Evolutionary conservation across 2,113 vertebrate species (phyloP).

Genomic region (Pholis gunnellus): DNA sequence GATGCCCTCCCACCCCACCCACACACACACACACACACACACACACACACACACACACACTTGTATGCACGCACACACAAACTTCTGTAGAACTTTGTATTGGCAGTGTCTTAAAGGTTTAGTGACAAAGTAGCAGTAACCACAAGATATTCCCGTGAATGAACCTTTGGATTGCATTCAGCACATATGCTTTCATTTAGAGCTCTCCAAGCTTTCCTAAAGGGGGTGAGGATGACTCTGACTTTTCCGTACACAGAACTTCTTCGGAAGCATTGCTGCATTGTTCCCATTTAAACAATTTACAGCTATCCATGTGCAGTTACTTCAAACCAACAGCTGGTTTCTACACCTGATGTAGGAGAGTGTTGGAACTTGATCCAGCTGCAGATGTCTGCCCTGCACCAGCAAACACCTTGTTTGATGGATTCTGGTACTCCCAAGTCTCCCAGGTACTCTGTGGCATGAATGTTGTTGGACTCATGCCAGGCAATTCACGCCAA

Average conservation of each 20-base stretch:
- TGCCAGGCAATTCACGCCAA: not conserved
- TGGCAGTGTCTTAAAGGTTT: conserved; percentile 72
- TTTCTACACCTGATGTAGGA: conserved; percentile 28
- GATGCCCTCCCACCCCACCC: conserved; percentile 47
- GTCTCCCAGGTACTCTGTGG: conserved; percentile 16
- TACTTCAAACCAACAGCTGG: conserved; percentile 22
- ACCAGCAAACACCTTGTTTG: conserved; percentile 18
- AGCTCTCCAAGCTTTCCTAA: conserved; percentile 41
- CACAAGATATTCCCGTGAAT: conserved; percentile 72
- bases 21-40: conserved; percentile 25
- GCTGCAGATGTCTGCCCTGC: not conserved
- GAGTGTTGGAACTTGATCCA: conserved; percentile 19
- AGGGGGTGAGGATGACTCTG: conserved; percentile 56
- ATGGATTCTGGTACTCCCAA: not conserved
- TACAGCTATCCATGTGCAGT: conserved; percentile 29
- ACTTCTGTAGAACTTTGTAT: conserved; percentile 53
- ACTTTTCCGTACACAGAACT: conserved; percentile 61
- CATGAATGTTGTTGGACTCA: not conserved
- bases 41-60: conserved; percentile 29
- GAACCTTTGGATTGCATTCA: conserved; percentile 67
- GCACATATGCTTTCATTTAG: conserved; percentile 81
- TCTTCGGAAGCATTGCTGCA: conserved; percentile 34
- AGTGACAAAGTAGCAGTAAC: conserved; percentile 75
- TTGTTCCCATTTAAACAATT: conserved; percentile 27
- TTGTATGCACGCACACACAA: conserved; percentile 23